These are phyloP conservation scores for Crotophaga sulcirostris DNA, from an alignment of 2,113 vertebrate species.

Conservation along the genomic window DNA sequence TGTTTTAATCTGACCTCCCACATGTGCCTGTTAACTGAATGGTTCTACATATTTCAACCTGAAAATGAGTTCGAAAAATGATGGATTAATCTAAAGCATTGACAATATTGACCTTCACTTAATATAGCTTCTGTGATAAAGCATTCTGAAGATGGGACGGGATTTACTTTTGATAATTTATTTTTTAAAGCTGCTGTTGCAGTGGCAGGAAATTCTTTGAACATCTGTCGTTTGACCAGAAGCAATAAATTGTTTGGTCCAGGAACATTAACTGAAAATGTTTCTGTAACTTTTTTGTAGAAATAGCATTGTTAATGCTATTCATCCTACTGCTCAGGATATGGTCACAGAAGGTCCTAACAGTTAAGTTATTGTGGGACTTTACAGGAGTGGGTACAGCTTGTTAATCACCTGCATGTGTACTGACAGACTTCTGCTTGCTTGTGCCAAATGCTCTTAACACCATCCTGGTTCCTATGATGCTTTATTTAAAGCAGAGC, in stretches of 20 bases:
- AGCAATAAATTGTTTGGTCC: neutral
- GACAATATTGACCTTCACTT: neutral
- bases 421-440: neutral
- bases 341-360: neutral
- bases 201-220: neutral
- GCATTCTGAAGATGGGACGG: neutral
- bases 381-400: neutral
- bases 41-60: neutral
- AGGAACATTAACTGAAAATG: neutral
- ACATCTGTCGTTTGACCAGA: neutral
- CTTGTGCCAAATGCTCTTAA: neutral
- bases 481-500: neutral
- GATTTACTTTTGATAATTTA: neutral
- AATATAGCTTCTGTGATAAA: neutral
- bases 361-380: neutral
- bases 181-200: neutral
- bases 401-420: neutral
- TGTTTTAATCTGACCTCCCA: neutral
- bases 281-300: neutral
- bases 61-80: slow-evolving; percentile 13
- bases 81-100: neutral
- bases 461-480: neutral
- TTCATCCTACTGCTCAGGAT: neutral
- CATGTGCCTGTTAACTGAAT: neutral
- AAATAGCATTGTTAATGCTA: neutral